Conservation (phyloP, 2,113 vertebrate genomes). For the Anoura caudifer region DNA sequence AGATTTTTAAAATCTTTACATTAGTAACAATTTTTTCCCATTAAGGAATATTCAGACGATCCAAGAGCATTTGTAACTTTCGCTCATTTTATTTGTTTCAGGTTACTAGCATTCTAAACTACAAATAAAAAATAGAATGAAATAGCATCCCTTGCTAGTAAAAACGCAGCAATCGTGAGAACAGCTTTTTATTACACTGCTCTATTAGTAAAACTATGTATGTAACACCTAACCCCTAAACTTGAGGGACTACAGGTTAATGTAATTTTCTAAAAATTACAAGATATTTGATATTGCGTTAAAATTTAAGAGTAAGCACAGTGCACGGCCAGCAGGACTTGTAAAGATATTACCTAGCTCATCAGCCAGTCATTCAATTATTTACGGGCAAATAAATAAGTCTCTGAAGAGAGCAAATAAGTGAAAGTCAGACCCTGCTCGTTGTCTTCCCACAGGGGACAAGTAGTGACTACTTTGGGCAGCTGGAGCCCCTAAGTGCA, state of each 20-base stretch:
- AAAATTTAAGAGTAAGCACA: background rate
- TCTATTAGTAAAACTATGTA: background rate
- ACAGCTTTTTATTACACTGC: background rate
- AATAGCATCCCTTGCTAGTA: background rate
- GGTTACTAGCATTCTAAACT: background rate
- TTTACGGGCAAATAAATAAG: background rate
- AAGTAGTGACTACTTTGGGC: background rate
- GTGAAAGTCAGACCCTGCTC: background rate
- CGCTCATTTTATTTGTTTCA: background rate
- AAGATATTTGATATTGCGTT: background rate
- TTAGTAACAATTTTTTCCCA: background rate
- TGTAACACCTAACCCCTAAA: background rate
- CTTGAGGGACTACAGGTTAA: background rate
- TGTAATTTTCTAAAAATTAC: background rate
- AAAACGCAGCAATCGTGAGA: background rate
- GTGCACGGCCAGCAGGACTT: background rate
- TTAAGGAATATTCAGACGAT: background rate
- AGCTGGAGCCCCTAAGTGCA: fast-evolving
- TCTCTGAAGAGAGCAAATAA: background rate
- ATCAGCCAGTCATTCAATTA: background rate
- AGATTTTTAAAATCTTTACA: background rate
- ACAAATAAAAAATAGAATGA: background rate
- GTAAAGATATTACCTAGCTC: background rate
- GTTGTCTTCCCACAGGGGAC: background rate
- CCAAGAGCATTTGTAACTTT: background rate